Evolutionary conservation across 2,797 vertebrate species (phyloP), one percentile per base, ranked within the genome.

Genomic region (Macropodus opercularis): DNA sequence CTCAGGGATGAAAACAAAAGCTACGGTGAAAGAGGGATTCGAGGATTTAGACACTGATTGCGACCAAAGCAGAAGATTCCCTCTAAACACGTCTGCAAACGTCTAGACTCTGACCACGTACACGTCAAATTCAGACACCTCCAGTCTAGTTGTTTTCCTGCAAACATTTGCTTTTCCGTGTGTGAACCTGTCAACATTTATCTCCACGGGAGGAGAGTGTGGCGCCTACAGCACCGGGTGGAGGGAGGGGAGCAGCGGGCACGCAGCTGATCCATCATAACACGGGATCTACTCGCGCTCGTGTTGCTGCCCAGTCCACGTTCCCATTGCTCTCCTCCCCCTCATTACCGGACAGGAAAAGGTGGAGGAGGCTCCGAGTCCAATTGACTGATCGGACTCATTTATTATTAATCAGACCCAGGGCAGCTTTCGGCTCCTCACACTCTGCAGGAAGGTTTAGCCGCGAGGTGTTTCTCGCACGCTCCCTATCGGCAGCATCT

Each of bases 381-480:
- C 54, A 79, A 72, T 8, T 10, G 6, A 72, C 66, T 76, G 76
- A 80, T 85, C 54, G 6, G 23, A 3, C n/a, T 83, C 67, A 67
- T 88, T 58, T 34, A 85, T 84, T 86, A 88, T 87, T 81, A 77
- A 86, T 71, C 23, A 2, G 58, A 44, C 48, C 27, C 58, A 52
- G 76, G 60, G 74, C 52, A 1, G 58, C 69, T 73, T 40, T 76
- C 56, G 35, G 64, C 66, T 65, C 63, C 59, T 63, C 1, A 6
- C 2, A 31, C 50, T 63, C 58, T 23, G 34, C 41, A 24, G 40
- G 38, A 18, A 26, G 69, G 19, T 38, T 61, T 48, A 40, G 68
- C 63, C 13, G 3, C 1, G 13, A 75, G 64, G 46, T 2, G 26
- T 22, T 63, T 41, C 36, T 7, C 12, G 22, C 43, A n/a, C 66